Evolutionary conservation across 1,140 invertebrate species (phyloP).

Genomic region (Microplitis mediator): DNA sequence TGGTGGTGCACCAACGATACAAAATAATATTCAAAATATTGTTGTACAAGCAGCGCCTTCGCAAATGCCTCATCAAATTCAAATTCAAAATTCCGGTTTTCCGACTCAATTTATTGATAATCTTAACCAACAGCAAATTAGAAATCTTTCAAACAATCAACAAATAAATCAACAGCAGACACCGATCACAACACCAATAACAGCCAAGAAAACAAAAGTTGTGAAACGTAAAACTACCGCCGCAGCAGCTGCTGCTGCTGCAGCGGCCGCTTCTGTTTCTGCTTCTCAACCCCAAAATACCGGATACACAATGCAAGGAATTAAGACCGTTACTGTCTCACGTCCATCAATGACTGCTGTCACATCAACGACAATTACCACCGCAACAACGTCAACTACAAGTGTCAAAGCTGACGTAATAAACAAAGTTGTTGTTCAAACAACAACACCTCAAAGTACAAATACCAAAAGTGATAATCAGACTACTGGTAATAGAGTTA

Average conservation of each 20-base stretch:
- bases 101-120: conserved; percentile 61
- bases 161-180: conserved; percentile 6
- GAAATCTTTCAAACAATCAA: conserved; percentile 43
- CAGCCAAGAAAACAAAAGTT: conserved; percentile 52
- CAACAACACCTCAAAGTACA: conserved; percentile 42
- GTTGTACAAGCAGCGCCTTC: conserved; percentile 58
- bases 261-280: too few relatives aligned
- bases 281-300: background rate
- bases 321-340: conserved; percentile 47
- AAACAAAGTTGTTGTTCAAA: conserved; percentile 36
- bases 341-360: conserved; percentile 39
- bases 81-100: conserved; percentile 59
- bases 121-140: conserved; percentile 60
- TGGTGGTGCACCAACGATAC: conserved; percentile 59
- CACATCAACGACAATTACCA: conserved; percentile 1
- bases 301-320: conserved; percentile 36
- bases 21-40: conserved; percentile 62
- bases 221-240: conserved; percentile 48
- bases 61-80: conserved; percentile 59
- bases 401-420: conserved; percentile 34
- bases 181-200: too few relatives aligned
- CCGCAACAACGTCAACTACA: conserved; percentile 33
- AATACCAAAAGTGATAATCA: conserved; percentile 48
- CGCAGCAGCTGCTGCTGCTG: too few relatives aligned
- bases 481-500: conserved; percentile 37